A percentile compares a stretch with the other conserved stretches of the same genome.
Evolutionary conservation across 2,113 vertebrate species (phyloP).

Genomic region (Syngnathus scovelli): DNA sequence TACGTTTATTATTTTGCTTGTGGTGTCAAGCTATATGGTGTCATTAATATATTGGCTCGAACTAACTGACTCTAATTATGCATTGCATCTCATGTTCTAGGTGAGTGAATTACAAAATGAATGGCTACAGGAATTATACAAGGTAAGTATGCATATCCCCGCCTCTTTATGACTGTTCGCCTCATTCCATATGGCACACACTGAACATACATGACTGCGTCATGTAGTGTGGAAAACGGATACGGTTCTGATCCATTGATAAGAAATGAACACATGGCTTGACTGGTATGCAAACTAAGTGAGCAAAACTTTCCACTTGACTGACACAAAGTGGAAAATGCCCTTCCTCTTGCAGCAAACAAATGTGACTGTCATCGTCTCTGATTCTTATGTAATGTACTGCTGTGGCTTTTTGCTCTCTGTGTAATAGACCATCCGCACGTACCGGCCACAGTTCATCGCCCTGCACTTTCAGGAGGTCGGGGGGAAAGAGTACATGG

Average conservation of each 20-base stretch:
- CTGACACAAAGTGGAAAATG: conserved; percentile 8
- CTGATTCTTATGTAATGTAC: conserved; percentile 15
- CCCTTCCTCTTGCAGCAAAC: conserved; percentile 9
- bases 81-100: conserved; percentile 46
- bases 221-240: neutral
- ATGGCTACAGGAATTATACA: conserved; percentile 73
- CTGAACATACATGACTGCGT: neutral
- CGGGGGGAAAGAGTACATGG: conserved; percentile 75
- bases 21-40: neutral
- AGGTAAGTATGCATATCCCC: conserved; percentile 50
- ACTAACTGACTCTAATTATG: neutral
- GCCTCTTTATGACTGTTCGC: neutral
- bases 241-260: conserved; percentile 2
- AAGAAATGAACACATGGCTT: neutral
- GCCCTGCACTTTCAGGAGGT: conserved; percentile 79
- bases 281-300: neutral
- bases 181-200: neutral
- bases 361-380: neutral
- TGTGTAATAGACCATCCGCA: conserved; percentile 60
- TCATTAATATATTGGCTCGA: neutral
- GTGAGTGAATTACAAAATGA: conserved; percentile 68
- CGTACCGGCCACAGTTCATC: conserved; percentile 67
- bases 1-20: neutral
- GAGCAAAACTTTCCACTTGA: conserved; percentile 5
- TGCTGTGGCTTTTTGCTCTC: neutral